Conservation (phyloP, 1,140 invertebrate species). For the Zophobas morio region DNA sequence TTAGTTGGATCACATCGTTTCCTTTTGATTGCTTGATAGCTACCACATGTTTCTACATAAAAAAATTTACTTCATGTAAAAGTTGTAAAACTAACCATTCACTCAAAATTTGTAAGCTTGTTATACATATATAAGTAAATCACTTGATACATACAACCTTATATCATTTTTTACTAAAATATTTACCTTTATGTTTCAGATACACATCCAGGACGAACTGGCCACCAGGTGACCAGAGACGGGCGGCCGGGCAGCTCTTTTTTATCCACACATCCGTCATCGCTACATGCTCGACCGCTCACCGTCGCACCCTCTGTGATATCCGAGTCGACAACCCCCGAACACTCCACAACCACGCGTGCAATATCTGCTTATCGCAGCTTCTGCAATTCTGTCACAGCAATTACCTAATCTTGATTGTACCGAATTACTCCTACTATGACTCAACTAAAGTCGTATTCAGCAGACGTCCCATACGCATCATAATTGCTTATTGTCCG, state of each 20-base stretch:
- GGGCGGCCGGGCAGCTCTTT: constrained; percentile 55
- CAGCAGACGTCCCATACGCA: constrained; percentile 26
- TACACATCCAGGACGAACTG: constrained; percentile 64
- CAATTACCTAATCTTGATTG: constrained; percentile 43
- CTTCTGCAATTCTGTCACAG: constrained; percentile 35
- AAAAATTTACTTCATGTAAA: too few species aligned
- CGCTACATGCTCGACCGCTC: constrained; percentile 60
- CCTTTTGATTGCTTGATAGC: too few species aligned
- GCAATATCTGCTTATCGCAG: constrained; percentile 45
- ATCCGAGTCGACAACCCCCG: constrained; percentile 43
- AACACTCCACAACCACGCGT: constrained; percentile 22
- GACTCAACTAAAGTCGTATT: constrained; percentile 41
- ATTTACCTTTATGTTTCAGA: constrained; percentile 58
- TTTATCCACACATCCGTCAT: constrained; percentile 57
- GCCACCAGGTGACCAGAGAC: constrained; percentile 62
- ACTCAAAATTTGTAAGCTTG: too few species aligned
- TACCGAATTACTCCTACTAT: constrained; percentile 34
- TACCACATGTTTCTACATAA: too few species aligned
- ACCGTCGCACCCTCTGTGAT: constrained; percentile 56
- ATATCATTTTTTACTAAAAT: constrained; percentile 2
- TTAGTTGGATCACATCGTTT: too few species aligned
- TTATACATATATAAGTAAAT: too few species aligned
- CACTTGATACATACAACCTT: too few species aligned
- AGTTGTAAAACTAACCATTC: too few species aligned
- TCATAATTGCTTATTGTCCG: constrained; percentile 25